These are phyloP conservation scores for Apus apus DNA, from an alignment of 2,113 vertebrate genomes.

Conservation along the genomic window DNA sequence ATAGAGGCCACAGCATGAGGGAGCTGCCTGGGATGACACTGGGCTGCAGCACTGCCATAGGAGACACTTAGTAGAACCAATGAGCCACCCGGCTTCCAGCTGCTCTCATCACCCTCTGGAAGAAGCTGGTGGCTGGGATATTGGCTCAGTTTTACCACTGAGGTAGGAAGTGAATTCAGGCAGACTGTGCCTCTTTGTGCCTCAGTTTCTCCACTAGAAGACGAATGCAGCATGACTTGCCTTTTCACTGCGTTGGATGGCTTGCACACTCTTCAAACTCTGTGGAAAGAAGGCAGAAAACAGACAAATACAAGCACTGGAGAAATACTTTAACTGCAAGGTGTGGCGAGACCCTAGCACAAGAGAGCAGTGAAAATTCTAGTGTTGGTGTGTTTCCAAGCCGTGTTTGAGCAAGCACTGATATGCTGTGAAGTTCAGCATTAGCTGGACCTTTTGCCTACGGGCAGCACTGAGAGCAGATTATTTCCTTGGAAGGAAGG, in stretches of 20 bases:
- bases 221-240: background rate
- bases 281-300: background rate
- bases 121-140: background rate
- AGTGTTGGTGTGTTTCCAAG: background rate
- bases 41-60: rapidly evolving
- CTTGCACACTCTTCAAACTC: background rate
- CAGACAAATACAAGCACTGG: rapidly evolving
- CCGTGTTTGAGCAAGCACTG: rapidly evolving
- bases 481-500: background rate
- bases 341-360: background rate
- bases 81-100: too few species aligned
- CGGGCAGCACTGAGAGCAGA: background rate
- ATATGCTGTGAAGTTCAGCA: rapidly evolving
- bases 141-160: background rate
- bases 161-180: background rate
- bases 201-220: background rate
- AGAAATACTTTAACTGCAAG: background rate
- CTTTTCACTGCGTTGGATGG: background rate
- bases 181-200: background rate
- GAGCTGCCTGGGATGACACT: background rate
- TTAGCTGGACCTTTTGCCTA: background rate
- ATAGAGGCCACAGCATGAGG: background rate
- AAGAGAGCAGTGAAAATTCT: background rate
- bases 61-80: background rate
- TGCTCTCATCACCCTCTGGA: too few species aligned